These are phyloP conservation scores for Metopia argyrocephala DNA, from an alignment of 2,888 invertebrate genomes.

Conservation along the genomic window DNA sequence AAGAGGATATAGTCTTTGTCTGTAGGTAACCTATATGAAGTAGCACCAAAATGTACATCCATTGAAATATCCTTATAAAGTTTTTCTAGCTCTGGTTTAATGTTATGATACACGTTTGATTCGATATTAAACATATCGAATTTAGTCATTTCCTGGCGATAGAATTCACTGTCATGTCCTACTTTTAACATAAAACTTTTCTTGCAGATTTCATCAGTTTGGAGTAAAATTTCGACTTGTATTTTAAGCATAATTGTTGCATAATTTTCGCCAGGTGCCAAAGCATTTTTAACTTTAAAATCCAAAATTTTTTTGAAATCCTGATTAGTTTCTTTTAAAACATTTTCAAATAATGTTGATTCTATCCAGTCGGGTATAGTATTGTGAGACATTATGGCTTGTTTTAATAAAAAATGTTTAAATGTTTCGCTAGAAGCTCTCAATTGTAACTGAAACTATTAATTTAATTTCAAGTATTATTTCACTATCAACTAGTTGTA, in stretches of 20 bases:
- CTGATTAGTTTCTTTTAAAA: slow-evolving; percentile 62
- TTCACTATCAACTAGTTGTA: too few relatives aligned
- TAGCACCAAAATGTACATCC: slow-evolving; percentile 69
- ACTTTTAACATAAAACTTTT: slow-evolving; percentile 73
- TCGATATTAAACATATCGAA: slow-evolving; percentile 74
- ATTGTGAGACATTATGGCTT: neutral
- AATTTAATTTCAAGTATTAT: neutral
- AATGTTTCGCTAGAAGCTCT: neutral
- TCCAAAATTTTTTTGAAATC: slow-evolving; percentile 66
- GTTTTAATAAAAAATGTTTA: neutral
- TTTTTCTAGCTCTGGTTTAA: slow-evolving; percentile 72
- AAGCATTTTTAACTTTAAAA: slow-evolving; percentile 67
- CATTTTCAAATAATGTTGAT: slow-evolving; percentile 67
- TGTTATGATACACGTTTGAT: slow-evolving; percentile 69
- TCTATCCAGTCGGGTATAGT: slow-evolving; percentile 67
- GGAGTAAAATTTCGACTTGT: slow-evolving; percentile 66
- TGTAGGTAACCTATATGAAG: slow-evolving; percentile 66
- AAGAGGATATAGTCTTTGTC: slow-evolving; percentile 67
- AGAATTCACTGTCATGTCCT: slow-evolving; percentile 65
- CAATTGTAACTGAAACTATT: neutral
- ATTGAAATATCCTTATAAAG: slow-evolving; percentile 68
- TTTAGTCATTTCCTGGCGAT: slow-evolving; percentile 58
- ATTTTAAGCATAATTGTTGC: slow-evolving; percentile 71
- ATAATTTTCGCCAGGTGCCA: slow-evolving; percentile 72
- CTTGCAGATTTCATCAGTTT: slow-evolving; percentile 28